Evolutionary conservation across 2,888 invertebrate species (phyloP), one percentile per base, ranked within the genome.

Genomic region (Myathropa florea): DNA sequence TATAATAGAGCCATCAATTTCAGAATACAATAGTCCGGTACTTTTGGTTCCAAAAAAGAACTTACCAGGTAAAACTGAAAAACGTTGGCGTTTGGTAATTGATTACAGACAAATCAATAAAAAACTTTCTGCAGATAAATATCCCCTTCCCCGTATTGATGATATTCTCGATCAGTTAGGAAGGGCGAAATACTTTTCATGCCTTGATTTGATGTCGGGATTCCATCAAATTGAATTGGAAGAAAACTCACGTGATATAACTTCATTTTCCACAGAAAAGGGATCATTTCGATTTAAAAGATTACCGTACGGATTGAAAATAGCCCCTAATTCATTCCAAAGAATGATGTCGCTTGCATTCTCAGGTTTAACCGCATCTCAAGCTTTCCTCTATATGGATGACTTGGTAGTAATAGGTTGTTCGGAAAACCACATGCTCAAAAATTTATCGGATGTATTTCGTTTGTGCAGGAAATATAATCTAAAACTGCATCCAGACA

Each of bases 191-290:
- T 77, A 70, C 18, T 82, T 82, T 30, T 92, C 10, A 91, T 93
- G 88, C 92, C 91, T 0, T 92, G 92, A 79, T 92, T 92, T 68
- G 21, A 14, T 60, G 24, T 65, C 57, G 1, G 57, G 59, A 12
- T 75, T 75, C 21, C 75, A 75, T 21, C 65, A 75, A 39, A 75
- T 57, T 10, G 26, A 64, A 9, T 36, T 75, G 14, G 59, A 65
- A 7, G 18, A 26, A 23, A 39, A 65, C 9, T 65, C 64, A 6
- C 55, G 75, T 9, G 9, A 57, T 7, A 24, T 70, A n/a, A 70
- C 70, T n/a, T 36, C 23, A 21, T 70, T 57, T n/a, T 33, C 59
- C 12, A 59, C 70, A 4, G 70, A 68, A n/a, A 23, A 60, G 18
- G 89, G 88, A 12, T 77, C 79, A 59, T 89, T 71, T 73, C 75